Conservation (phyloP, 37 sponge, comb jelly and placozoan genomes). For the Ianthella basta region DNA sequence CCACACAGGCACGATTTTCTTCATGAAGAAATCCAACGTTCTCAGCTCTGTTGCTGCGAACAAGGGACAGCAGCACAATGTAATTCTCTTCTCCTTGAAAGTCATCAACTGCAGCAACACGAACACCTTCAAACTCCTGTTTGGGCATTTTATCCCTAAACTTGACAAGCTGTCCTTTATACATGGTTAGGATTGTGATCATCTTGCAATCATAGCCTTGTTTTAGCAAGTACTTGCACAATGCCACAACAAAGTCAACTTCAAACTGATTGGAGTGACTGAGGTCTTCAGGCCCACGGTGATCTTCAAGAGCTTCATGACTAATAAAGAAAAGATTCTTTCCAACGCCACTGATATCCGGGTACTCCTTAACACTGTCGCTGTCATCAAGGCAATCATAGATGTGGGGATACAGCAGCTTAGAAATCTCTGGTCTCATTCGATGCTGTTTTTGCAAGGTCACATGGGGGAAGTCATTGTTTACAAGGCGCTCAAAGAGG, state of each 20-base stretch:
- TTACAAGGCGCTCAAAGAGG: constrained; percentile 83
- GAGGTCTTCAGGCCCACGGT: constrained; percentile 23
- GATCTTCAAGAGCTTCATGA: constrained; percentile 54
- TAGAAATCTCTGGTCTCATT: constrained; percentile 90
- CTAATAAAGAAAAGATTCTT: constrained; percentile 68
- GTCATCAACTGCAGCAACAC: constrained; percentile 85
- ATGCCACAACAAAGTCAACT: constrained; percentile 65
- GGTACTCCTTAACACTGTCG: constrained; percentile 43
- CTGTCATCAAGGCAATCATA: constrained; percentile 52
- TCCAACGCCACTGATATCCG: constrained; percentile 58
- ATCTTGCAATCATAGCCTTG: constrained; percentile 64
- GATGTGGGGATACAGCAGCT: constrained; percentile 67
- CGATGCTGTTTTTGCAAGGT: constrained; percentile 76
- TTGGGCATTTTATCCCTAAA: constrained; percentile 49
- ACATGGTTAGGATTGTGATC: constrained; percentile 88
- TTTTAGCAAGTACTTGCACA: constrained; percentile 71
- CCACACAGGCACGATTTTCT: constrained; percentile 84
- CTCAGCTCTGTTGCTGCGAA: constrained; percentile 67
- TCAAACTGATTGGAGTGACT: constrained; percentile 72
- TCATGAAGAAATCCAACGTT: constrained; percentile 82
- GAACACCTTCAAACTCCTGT: constrained; percentile 64
- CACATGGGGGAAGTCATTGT: constrained; percentile 37
- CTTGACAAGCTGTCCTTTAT: constrained; percentile 82
- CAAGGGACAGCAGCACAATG: constrained; percentile 82
- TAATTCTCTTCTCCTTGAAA: constrained; percentile 96